Percentiles rank a stretch among this genome's conserved stretches.
phyloP scores from a whole-genome alignment of 2,113 vertebrate species.

The Amphilophus citrinellus region DNA sequence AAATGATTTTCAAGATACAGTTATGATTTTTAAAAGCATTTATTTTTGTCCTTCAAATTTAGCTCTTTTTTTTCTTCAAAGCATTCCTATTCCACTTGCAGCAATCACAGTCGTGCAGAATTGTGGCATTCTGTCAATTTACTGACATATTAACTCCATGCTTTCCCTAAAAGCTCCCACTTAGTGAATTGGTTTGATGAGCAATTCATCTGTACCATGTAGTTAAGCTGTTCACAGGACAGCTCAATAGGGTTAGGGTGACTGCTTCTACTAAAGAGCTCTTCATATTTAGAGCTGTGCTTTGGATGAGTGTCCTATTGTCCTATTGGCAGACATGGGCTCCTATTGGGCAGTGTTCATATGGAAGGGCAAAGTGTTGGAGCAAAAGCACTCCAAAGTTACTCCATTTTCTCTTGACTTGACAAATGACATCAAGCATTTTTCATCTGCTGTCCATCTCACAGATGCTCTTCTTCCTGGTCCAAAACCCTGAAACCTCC shows the following conservation, averaged over 20 bases:
- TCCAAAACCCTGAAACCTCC: not conserved
- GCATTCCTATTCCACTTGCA: not conserved
- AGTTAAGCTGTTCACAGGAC: not conserved
- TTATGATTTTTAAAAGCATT: not conserved
- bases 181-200: not conserved
- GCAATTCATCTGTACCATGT: not conserved
- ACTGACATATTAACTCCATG: not conserved
- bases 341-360: accelerated
- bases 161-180: not conserved
- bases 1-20: not conserved
- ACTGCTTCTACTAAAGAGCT: not conserved
- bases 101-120: not conserved
- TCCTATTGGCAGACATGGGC: not conserved
- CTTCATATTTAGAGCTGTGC: not conserved
- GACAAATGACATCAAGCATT: not conserved
- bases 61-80: not conserved
- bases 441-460: not conserved
- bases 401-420: not conserved
- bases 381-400: not conserved
- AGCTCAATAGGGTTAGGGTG: not conserved
- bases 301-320: not conserved
- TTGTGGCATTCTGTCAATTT: not conserved
- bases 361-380: too few species aligned
- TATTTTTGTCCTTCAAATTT: not conserved
- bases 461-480: not conserved